phyloP scores from a whole-genome alignment of 2,888 invertebrate species.

The Lithophane semibrunnea region DNA sequence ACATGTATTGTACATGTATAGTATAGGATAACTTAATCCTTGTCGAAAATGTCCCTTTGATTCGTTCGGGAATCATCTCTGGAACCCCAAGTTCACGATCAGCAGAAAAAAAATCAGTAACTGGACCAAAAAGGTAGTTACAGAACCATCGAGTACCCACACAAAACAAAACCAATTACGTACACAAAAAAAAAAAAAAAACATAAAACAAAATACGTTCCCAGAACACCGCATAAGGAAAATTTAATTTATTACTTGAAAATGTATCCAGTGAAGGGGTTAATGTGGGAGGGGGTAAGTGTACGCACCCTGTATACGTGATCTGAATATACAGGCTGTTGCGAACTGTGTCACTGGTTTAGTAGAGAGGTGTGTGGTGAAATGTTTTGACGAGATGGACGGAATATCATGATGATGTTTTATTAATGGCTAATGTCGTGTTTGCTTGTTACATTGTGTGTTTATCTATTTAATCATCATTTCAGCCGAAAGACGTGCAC shows the following conservation, averaged over 20 bases:
- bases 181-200: slow-evolving; percentile 15
- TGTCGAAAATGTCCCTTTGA: too few relatives aligned
- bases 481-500: too few relatives aligned
- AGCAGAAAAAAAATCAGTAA: not conserved
- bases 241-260: slow-evolving; percentile 69
- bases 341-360: slow-evolving; percentile 57
- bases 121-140: not conserved
- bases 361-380: slow-evolving; percentile 20
- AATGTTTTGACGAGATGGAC: slow-evolving; percentile 8
- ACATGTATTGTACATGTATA: too few relatives aligned
- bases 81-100: not conserved
- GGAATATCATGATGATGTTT: slow-evolving; percentile 7
- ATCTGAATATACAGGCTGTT: slow-evolving; percentile 48
- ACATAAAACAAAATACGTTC: slow-evolving; percentile 35
- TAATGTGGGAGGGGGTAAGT: slow-evolving; percentile 59
- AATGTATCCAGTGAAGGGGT: slow-evolving; percentile 65
- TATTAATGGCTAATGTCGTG: slow-evolving; percentile 1
- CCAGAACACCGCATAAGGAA: slow-evolving; percentile 52
- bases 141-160: slow-evolving; percentile 1
- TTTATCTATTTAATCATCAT: not conserved
- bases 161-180: slow-evolving; percentile 34
- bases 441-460: not conserved
- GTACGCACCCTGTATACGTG: slow-evolving; percentile 64
- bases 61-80: not conserved
- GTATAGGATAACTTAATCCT: too few relatives aligned